Percentiles rank a stretch among this genome's conserved stretches.
Conservation (phyloP, 2,888 invertebrate species). For the Hypercompe scribonia region DNA sequence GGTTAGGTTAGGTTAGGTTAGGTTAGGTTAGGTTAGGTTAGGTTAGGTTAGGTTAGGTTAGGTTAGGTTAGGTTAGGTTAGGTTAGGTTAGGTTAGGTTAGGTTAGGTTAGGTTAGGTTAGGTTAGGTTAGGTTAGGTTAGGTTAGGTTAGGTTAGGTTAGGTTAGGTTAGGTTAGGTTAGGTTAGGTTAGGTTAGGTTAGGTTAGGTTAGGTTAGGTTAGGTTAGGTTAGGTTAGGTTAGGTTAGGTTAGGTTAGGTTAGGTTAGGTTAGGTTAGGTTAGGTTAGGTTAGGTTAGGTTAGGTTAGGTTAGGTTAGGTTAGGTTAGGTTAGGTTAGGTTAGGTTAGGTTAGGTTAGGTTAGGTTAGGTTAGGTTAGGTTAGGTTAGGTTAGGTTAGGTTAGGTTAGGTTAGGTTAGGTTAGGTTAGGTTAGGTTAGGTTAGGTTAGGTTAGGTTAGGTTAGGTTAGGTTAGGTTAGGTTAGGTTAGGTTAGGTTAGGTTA, state of each 20-base stretch:
- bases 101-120: constrained; percentile 20
- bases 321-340: constrained; percentile 22
- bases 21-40: constrained; percentile 10
- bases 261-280: constrained; percentile 15
- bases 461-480: constrained; percentile 25
- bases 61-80: neutral
- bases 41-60: constrained; percentile 11
- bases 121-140: constrained; percentile 22
- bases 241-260: constrained; percentile 19
- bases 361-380: constrained; percentile 39
- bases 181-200: constrained; percentile 18
- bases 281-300: constrained; percentile 17
- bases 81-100: constrained; percentile 14
- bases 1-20: constrained; percentile 1
- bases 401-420: constrained; percentile 26
- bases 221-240: constrained; percentile 16
- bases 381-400: constrained; percentile 32
- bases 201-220: constrained; percentile 13
- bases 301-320: constrained; percentile 14
- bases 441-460: constrained; percentile 22
- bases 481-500: constrained; percentile 25
- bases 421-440: constrained; percentile 29
- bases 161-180: constrained; percentile 17
- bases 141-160: too few species aligned
- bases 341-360: constrained; percentile 36